Evolutionary conservation across 2,888 invertebrate species (phyloP).

Genomic region (Xestia xanthographa): DNA sequence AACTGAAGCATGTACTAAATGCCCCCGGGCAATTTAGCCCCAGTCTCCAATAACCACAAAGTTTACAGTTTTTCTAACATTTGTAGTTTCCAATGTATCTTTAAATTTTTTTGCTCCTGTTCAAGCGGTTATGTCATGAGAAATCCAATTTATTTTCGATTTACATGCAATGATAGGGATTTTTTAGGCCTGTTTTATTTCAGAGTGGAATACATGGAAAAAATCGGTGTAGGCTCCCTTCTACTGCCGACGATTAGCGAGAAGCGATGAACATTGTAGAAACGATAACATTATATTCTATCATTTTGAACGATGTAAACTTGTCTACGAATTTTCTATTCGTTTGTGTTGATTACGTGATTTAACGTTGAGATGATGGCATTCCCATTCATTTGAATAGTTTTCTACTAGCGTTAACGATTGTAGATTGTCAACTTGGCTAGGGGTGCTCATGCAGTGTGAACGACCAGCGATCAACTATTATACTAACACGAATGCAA

Average conservation of each 20-base stretch:
- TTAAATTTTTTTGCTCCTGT: conserved; percentile 2
- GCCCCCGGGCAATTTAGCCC: background rate
- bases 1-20: conserved; percentile 10
- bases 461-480: background rate
- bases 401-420: too few relatives aligned
- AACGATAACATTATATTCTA: too few relatives aligned
- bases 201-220: background rate
- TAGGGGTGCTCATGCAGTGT: background rate
- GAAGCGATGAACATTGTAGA: too few relatives aligned
- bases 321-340: too few relatives aligned
- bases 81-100: conserved; percentile 33
- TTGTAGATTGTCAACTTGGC: too few relatives aligned
- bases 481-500: background rate
- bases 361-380: too few relatives aligned
- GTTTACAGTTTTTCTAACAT: conserved; percentile 14
- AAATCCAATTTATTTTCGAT: conserved; percentile 47
- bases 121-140: background rate
- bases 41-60: background rate
- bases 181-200: conserved; percentile 20
- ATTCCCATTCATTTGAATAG: too few relatives aligned
- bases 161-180: conserved; percentile 30
- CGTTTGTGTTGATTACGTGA: too few relatives aligned
- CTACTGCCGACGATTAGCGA: background rate
- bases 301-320: too few relatives aligned
- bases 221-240: background rate